Base-by-base conservation (phyloP, 1,140 invertebrate genomes). In the Ceratosolen solmsi region DNA sequence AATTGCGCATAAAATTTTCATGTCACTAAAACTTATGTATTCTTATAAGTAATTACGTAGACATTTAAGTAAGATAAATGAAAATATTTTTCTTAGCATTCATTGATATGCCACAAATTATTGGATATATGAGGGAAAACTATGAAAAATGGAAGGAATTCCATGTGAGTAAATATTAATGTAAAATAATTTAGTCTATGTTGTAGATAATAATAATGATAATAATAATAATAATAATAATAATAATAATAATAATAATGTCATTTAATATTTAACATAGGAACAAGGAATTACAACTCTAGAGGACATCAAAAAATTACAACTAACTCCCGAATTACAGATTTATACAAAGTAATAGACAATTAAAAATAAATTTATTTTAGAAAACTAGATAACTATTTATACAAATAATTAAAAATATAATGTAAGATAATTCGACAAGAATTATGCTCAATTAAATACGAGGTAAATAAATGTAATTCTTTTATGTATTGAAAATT, bases 81-180 rank as follows among this genome's bases (percentile, higher is more conserved):
- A n/a, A n/a, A n/a, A n/a, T n/a, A 82, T 3, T 72, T 85, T 85
- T 92, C 93, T 33, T 90, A 98, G 97, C 95, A 74, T 98, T 98
- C 89, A 96, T 97, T 86, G 96, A 98, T 89, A 95, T 98, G 93
- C 96, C 97, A 0, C 96, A 98, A 90, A 92, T 98, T 81, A 94
- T 98, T 78, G 93, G 93, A 2, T 94, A 97, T 89, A 94, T 98
- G 89, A 93, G 95, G 85, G 92, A 92, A 85, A 99, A 99, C 90
- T 97, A 98, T 89, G 92, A 95, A 65, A 96, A 96, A 88, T 99
- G 97, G 97, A 96, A 97, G 86, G 95, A 96, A 84, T 93, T 87
- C 75, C 85, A 87, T 60, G 89, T 90, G 60, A 79, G 82, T 83
- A 27, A 73, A 70, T 49, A 46, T 30, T 15, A 41, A 51, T 11